Conservation (phyloP, 1,140 invertebrate species). For the Cotesia typhae region DNA sequence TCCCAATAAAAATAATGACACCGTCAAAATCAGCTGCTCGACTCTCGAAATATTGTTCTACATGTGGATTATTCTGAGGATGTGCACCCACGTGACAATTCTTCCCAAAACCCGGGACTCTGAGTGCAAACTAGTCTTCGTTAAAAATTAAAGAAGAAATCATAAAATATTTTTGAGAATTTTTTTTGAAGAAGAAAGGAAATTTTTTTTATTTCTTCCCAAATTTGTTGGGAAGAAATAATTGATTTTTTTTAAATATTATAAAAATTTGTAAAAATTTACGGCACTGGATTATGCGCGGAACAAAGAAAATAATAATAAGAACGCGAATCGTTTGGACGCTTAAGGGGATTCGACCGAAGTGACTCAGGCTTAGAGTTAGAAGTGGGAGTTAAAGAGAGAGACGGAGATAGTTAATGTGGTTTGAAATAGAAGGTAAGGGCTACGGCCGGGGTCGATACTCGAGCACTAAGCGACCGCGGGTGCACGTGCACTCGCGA, state of each 20-base stretch:
- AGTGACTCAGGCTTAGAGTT: neutral
- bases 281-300: too few relatives aligned
- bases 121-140: neutral
- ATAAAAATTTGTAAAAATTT: too few relatives aligned
- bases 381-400: neutral
- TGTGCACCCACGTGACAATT: neutral
- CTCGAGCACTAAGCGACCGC: slow-evolving; percentile 47
- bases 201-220: too few relatives aligned
- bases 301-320: neutral
- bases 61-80: slow-evolving; percentile 8
- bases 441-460: slow-evolving; percentile 55
- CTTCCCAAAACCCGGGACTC: neutral
- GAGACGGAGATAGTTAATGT: neutral
- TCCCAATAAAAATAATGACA: neutral
- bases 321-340: slow-evolving; percentile 9
- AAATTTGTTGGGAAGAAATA: too few relatives aligned
- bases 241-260: too few relatives aligned
- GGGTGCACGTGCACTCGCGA: slow-evolving; percentile 40
- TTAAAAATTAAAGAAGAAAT: neutral
- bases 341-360: neutral
- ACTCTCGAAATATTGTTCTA: neutral
- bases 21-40: slow-evolving; percentile 23
- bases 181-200: too few relatives aligned
- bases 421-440: slow-evolving; percentile 29
- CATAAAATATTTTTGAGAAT: too few relatives aligned